phyloP scores from a whole-genome alignment of 2,888 invertebrate species.

The Luperina testacea region DNA sequence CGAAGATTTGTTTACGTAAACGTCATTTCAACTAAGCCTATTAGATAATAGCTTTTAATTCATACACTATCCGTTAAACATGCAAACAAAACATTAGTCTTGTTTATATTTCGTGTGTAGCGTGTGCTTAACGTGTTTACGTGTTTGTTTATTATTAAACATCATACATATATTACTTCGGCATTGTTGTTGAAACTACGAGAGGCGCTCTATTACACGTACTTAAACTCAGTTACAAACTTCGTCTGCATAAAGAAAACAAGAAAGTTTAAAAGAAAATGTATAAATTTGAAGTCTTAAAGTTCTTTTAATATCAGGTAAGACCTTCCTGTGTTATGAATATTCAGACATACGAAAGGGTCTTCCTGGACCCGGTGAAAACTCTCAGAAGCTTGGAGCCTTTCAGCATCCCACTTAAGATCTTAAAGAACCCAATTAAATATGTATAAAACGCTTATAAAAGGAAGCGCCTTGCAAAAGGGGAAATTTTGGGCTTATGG shows the following conservation, averaged over 20 bases:
- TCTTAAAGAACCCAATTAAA: conserved; percentile 65
- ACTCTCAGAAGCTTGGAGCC: conserved; percentile 49
- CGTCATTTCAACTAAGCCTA: conserved; percentile 25
- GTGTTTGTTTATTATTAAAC: conserved; percentile 47
- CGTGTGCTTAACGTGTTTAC: conserved; percentile 31
- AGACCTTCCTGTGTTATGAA: conserved; percentile 56
- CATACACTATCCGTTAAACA: conserved; percentile 46
- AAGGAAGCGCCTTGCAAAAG: conserved; percentile 34
- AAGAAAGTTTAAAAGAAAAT: conserved; percentile 40
- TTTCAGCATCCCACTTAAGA: conserved; percentile 61
- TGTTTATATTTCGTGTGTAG: conserved; percentile 50
- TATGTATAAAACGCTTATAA: conserved; percentile 52
- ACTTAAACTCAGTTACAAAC: conserved; percentile 29
- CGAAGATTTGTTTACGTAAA: conserved; percentile 20
- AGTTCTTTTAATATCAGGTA: conserved; percentile 57
- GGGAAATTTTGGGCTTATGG: conserved; percentile 14
- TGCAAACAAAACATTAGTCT: conserved; percentile 55
- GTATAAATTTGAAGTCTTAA: conserved; percentile 33
- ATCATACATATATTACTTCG: conserved; percentile 20
- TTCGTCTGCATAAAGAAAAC: conserved; percentile 13
- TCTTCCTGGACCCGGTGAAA: conserved; percentile 35
- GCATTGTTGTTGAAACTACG: conserved; percentile 32
- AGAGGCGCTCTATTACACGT: conserved; percentile 12
- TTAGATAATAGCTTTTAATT: conserved; percentile 43
- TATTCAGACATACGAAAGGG: conserved; percentile 62